Evolutionary conservation across 2,888 invertebrate genomes (phyloP), one percentile per base, ranked within the genome.

Genomic region (Phortica magna): DNA sequence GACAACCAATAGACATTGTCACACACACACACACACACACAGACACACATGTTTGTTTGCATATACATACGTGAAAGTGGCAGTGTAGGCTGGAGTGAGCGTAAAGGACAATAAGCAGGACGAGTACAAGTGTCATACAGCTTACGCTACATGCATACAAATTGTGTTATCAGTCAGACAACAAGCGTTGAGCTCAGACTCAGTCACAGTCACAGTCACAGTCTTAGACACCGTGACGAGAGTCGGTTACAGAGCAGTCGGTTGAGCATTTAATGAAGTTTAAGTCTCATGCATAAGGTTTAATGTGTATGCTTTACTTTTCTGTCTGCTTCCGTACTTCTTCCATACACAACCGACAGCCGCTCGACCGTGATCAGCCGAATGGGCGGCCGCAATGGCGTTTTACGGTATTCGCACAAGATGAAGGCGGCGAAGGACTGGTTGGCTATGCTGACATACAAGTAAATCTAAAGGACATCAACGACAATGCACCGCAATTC

Each of bases 371-470:
- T 84, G 99, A 99, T 93, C 97, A 98, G 90, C 98, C 99, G 7
- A 96, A 96, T 91, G 99, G 99, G 53, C 94, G 98, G 82, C 98
- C 98, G 2, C 97, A 97, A 91, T 98, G 98, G 98, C 94, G 98
- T 84, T 98, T 98, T 92, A 98, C 98, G 4, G 98, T 98, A 9
- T 98, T 98, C 92, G 98, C 98, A 72, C 98, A 98, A 92, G 98
- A 98, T 90, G 98, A 98, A 93, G 97, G 97, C 43, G 98, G 98
- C 68, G 97, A 97, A 93, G 98, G 98, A 72, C 94, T 98, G 65
- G 98, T 98, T 70, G 98, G 98, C 80, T 98, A 98, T 92, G 98
- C 98, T 82, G 98, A 98, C 92, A 98, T 99, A 70, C 98, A 98
- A 94, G 98, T 99, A 83, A 98, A 97, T 93, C 95, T 98, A 73